Evolutionary conservation across 2,888 invertebrate species (phyloP), one percentile per base, ranked within the genome.

Genomic region (Sturmia bella): DNA sequence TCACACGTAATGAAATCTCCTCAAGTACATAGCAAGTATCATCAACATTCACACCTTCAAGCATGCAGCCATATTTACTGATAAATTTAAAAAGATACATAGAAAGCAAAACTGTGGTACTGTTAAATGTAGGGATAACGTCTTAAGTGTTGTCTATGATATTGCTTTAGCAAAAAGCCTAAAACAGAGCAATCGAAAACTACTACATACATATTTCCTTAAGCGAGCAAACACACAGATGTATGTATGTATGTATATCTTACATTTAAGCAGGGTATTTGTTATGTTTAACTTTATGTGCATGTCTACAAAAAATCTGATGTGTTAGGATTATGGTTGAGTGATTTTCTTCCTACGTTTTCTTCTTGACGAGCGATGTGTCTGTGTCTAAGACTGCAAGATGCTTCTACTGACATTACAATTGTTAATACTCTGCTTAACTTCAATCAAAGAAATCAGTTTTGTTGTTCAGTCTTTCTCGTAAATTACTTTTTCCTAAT

Each of bases 81-180:
- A 50, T 27, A 32, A 5, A 9, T 32, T 3, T 32, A 32, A 3
- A 9, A 32, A 32, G 32, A 32, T 27, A 27, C 3, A 27, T 66
- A 59, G 37, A 52, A 13, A 59, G 45, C 7, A 24, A 74, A 41
- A 39, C 39, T 12, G 17, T 48, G 54, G 52, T 19, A 41, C 19
- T 54, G 13, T 32, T 50, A 27, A 43, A 19, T 64, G 48, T 54
- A 41, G 24, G 41, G 76, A 76, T 69, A 77, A 64, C 52, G 72
- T 72, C 78, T 43, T 59, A 78, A 78, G 72, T 72, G 59, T 59
- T 78, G 72, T 64, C 64, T 45, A 66, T 41, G 41, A 61, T 72
- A 52, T 15, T 27, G 19, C 61, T 50, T 61, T 48, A 72, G 19
- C 24, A 52, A 45, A 48, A 59, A n/a, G 9, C 9, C 32, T 5